Percentiles rank a stretch among this genome's conserved stretches.
These are phyloP conservation scores for Narcine bancroftii DNA, from an alignment of 2,113 vertebrate genomes.

Conservation along the genomic window DNA sequence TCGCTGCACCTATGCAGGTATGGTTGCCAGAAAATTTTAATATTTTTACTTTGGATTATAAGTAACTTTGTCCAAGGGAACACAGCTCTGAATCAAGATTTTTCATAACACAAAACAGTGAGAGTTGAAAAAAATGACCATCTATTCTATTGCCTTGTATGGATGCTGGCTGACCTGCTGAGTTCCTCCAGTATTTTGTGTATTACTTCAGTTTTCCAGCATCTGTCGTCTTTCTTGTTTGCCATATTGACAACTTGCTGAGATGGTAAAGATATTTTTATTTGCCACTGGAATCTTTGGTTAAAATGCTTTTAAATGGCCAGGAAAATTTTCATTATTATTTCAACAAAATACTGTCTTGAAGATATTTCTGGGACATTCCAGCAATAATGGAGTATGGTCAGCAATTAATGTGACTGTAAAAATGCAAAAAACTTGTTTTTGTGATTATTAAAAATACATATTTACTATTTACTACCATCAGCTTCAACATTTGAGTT, in stretches of 20 bases:
- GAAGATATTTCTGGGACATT: neutral
- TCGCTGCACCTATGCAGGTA: no score
- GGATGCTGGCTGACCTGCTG: no score
- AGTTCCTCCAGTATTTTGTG: no score
- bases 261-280: neutral
- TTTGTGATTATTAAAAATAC: neutral
- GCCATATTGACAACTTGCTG: neutral
- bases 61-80: no score
- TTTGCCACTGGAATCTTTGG: neutral
- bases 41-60: no score
- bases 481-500: neutral
- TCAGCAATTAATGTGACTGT: neutral
- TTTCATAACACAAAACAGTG: no score
- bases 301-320: neutral
- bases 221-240: no score
- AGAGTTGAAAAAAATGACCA: no score
- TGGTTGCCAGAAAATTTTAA: no score
- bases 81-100: neutral
- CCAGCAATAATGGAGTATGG: neutral
- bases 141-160: no score
- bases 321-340: neutral
- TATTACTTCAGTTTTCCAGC: no score
- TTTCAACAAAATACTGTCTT: neutral
- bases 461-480: neutral
- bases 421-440: neutral